phyloP scores from a whole-genome alignment of 2,113 vertebrate genomes.

The Rhinogobius similis region DNA sequence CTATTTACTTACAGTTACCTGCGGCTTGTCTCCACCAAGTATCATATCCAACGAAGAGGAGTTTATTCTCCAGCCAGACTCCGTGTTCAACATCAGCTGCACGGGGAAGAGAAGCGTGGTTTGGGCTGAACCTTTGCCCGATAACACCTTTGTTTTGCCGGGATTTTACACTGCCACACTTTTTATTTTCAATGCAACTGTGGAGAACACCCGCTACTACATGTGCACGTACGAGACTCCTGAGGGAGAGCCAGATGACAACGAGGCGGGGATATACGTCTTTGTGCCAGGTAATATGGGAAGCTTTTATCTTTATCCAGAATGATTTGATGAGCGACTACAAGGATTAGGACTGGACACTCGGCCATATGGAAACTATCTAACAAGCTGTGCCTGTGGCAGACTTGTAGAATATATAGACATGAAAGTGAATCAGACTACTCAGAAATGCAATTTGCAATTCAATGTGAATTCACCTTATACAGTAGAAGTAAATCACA shows the following conservation, averaged over 20 bases:
- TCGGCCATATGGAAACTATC: neutral
- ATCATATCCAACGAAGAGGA: slow-evolving; percentile 79
- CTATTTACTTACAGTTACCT: slow-evolving; percentile 41
- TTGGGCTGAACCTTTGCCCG: slow-evolving; percentile 82
- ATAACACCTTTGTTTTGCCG: slow-evolving; percentile 75
- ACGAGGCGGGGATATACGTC: slow-evolving; percentile 83
- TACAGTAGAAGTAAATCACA: neutral
- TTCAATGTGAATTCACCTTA: too few species aligned
- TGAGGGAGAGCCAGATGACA: slow-evolving; percentile 30
- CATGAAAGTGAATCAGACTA: too few species aligned
- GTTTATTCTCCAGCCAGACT: slow-evolving; percentile 80
- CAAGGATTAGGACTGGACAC: too few species aligned
- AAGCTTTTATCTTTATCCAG: neutral
- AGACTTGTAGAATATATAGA: neutral
- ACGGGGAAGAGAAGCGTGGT: slow-evolving; percentile 83
- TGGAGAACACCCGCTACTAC: slow-evolving; percentile 83
- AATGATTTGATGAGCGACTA: neutral
- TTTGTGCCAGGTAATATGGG: slow-evolving; percentile 85
- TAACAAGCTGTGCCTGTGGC: too few species aligned
- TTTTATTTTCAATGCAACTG: slow-evolving; percentile 79
- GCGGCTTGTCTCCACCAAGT: slow-evolving; percentile 76
- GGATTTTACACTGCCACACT: slow-evolving; percentile 82
- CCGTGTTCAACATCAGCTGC: slow-evolving; percentile 86
- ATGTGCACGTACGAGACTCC: slow-evolving; percentile 77
- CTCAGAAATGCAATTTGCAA: too few species aligned